Evolutionary conservation across 2,113 vertebrate genomes (phyloP).

Genomic region (Anas platyrhynchos): DNA sequence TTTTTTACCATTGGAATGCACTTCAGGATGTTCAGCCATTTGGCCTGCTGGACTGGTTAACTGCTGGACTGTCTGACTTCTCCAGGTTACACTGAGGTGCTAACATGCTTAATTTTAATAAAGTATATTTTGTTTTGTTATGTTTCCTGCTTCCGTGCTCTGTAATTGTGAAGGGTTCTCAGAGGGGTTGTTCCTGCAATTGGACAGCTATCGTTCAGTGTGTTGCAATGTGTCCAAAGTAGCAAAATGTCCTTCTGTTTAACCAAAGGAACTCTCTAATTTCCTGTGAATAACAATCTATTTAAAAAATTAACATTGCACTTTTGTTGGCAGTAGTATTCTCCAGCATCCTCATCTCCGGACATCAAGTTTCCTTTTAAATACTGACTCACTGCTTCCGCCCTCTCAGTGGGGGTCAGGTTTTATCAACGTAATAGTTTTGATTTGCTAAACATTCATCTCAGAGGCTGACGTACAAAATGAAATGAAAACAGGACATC

Average conservation of each 20-base stretch:
- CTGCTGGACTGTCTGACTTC: conserved; percentile 67
- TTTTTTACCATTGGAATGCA: conserved; percentile 66
- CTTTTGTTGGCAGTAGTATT: neutral
- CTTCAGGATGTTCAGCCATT: conserved; percentile 69
- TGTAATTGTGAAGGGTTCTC: neutral
- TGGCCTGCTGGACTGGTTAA: conserved; percentile 68
- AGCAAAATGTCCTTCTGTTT: neutral
- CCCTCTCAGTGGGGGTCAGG: neutral
- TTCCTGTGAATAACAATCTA: neutral
- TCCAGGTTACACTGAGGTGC: conserved; percentile 77
- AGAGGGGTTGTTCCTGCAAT: neutral
- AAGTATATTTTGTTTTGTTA: conserved; percentile 77
- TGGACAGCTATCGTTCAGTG: neutral
- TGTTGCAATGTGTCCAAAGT: neutral
- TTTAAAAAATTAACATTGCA: neutral
- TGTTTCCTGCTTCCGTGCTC: neutral
- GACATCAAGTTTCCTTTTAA: neutral
- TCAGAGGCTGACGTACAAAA: neutral
- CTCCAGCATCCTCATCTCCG: neutral
- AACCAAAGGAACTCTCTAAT: neutral
- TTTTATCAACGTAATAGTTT: neutral
- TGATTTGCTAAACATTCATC: neutral
- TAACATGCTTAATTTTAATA: conserved; percentile 78
- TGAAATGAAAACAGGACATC: neutral
- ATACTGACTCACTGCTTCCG: neutral